Base-by-base conservation (phyloP, 2,113 vertebrate species). In the Ammodytes dubius region DNA sequence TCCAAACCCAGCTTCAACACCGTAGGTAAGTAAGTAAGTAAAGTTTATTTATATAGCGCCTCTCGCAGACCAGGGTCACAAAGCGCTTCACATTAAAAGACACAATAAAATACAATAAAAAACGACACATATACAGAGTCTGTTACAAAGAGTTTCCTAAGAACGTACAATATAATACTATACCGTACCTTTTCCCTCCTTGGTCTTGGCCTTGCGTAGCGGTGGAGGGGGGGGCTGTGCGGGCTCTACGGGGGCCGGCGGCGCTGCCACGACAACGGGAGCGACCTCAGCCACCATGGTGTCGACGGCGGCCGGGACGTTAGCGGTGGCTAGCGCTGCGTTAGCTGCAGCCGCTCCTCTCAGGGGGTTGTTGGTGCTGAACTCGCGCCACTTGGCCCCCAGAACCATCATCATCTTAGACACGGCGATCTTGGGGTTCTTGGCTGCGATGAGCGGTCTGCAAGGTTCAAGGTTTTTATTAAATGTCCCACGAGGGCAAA, bases 401-500 rank as follows among this genome's bases (percentile, higher is more conserved):
- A 99, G 59, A 40, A 99, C 98, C 98, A 99, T 99, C 98, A 99
- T 99, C 98, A 99, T 99, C 94, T 99, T 99, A 3, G 98, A 99
- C 70, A 99, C 98, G 0, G 98, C 98, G 45, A 99, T 99, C 94
- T 99, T 99, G 70, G 98, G 98, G 91, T 99, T 99, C 93, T 99
- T 99, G 75, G 97, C 97, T 79, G 98, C 98, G 3, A 99, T 99
- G 58, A 99, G 97, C 3, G 98, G 98, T 87, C 98, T 99, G 88
- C n/a, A n/a, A n/a, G n/a, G n/a, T n/a, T n/a, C n/a, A n/a, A n/a
- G n/a, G n/a, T n/a, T n/a, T n/a, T n/a, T n/a, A n/a, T n/a, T n/a
- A n/a, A n/a, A n/a, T n/a, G n/a, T n/a, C n/a, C n/a, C n/a, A n/a
- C n/a, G n/a, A n/a, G n/a, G n/a, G n/a, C n/a, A n/a, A n/a, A n/a